Conservation (phyloP, 2,113 vertebrate genomes). For the Pedionomus torquatus region DNA sequence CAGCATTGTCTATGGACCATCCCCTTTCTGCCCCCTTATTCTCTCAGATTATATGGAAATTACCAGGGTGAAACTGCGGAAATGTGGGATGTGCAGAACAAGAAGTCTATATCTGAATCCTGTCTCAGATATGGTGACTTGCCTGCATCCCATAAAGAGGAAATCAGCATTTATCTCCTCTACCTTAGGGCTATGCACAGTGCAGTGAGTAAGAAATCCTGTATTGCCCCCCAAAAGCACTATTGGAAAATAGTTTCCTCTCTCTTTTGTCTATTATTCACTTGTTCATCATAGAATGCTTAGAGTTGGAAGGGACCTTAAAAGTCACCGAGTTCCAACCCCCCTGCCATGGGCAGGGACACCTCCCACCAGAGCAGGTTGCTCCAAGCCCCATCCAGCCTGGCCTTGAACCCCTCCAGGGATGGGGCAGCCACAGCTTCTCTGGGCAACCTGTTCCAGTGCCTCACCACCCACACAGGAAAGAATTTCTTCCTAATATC, state of each 20-base stretch:
- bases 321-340: too few relatives aligned
- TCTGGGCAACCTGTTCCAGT: too few relatives aligned
- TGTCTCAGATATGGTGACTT: not conserved
- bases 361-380: too few relatives aligned
- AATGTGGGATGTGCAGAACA: not conserved
- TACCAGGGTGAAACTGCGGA: not conserved
- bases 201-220: not conserved
- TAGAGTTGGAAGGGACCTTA: too few relatives aligned
- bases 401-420: too few relatives aligned
- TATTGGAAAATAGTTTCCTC: not conserved
- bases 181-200: not conserved
- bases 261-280: not conserved
- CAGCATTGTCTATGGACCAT: not conserved
- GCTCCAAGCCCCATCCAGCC: too few relatives aligned
- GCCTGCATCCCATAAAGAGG: not conserved
- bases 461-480: too few relatives aligned
- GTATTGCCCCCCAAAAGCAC: not conserved
- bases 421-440: too few relatives aligned
- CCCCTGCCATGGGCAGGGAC: too few relatives aligned
- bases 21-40: not conserved
- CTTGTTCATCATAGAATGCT: too few relatives aligned
- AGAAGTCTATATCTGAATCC: not conserved
- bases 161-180: not conserved
- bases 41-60: not conserved
- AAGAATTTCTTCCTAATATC: too few relatives aligned